Conservation (phyloP, 2,113 vertebrate genomes). For the Cinclus cinclus region DNA sequence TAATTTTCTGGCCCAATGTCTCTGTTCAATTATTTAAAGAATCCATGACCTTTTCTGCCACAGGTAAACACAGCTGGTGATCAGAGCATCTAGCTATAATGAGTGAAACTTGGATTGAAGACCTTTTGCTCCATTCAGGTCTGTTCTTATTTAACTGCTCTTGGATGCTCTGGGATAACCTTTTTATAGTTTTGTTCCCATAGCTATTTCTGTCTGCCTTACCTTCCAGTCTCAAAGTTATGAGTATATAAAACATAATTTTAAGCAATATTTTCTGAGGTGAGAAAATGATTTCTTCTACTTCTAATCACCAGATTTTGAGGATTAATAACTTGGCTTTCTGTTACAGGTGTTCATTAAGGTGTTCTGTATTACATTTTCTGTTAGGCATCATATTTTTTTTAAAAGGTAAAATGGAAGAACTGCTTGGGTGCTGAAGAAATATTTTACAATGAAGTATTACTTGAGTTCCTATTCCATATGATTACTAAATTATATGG, state of each 20-base stretch:
- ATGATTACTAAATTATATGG: neutral
- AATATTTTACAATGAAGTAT: neutral
- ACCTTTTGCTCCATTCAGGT: neutral
- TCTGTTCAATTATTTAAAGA: constrained; percentile 49
- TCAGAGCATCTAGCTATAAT: neutral
- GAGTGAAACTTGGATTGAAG: neutral
- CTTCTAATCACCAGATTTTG: neutral
- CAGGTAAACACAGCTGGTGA: neutral
- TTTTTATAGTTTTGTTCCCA: neutral
- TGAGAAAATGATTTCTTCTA: neutral
- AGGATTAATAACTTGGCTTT: neutral
- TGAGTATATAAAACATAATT: neutral
- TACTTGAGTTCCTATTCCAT: neutral
- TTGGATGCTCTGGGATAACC: neutral
- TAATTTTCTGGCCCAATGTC: constrained; percentile 35
- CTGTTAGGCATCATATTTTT: neutral
- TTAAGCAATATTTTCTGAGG: neutral
- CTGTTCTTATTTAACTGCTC: neutral
- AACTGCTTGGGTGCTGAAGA: neutral
- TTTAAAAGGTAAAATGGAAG: neutral
- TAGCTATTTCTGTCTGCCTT: neutral
- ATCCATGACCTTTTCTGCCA: neutral
- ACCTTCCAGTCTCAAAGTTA: neutral
- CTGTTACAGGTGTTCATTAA: neutral
- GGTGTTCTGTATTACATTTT: neutral